Evolutionary conservation across 2,888 invertebrate genomes (phyloP), one percentile per base, ranked within the genome.

Genomic region (Heteropelma amictum): DNA sequence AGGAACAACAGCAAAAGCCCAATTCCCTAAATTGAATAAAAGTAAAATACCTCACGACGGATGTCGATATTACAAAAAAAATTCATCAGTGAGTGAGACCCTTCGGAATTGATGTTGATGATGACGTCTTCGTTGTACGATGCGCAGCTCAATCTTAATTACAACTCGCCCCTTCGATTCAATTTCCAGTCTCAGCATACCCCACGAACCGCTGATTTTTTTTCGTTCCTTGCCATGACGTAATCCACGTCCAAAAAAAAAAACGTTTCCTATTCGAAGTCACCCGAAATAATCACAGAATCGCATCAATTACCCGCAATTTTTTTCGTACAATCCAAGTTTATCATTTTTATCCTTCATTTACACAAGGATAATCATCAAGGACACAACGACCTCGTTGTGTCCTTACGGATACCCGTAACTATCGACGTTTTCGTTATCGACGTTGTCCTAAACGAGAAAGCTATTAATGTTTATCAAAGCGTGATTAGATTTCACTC

Each of bases 401-500:
- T n/a, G n/a, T n/a, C n/a, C n/a, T n/a, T n/a, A n/a, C n/a, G n/a
- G n/a, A n/a, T n/a, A n/a, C n/a, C n/a, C n/a, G n/a, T n/a, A n/a
- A n/a, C n/a, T n/a, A n/a, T n/a, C n/a, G n/a, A n/a, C n/a, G n/a
- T n/a, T n/a, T n/a, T n/a, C n/a, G n/a, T n/a, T n/a, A n/a, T n/a
- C n/a, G n/a, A 33, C 8, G n/a, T n/a, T 19, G 5, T 6, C n/a
- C 2, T 17, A n/a, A 8, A 30, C 8, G 19, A 3, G 14, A 14
- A 21, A 33, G 40, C 35, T 10, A 26, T 23, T 17, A 14, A 42
- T 60, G 69, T 23, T 69, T 60, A 74, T 70, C 74, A 65, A 49
- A 53, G 65, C n/a, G n/a, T 70, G 51, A 74, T 70, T 70, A 60
- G 65, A 38, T 74, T 60, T 64, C 51, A 42, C 45, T 58, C 45